Conservation (phyloP, 2,888 invertebrate genomes). For the Meloe dianella region DNA sequence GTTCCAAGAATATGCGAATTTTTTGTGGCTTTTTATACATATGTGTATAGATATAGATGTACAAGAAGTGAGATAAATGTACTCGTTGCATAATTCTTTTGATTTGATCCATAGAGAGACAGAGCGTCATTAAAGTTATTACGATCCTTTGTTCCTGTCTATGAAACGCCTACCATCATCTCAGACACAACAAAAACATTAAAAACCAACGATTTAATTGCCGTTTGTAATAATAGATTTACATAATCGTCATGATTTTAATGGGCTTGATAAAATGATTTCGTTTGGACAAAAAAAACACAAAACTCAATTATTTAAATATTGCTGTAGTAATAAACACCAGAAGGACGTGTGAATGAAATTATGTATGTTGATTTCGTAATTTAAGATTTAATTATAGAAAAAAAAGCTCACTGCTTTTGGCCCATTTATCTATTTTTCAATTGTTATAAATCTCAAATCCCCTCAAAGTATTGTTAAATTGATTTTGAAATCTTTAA, state of each 20-base stretch:
- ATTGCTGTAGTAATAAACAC: neutral
- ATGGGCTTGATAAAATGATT: neutral
- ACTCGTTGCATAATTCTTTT: neutral
- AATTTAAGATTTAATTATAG: neutral
- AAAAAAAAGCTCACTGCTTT: neutral
- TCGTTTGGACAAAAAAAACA: neutral
- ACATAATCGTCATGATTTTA: neutral
- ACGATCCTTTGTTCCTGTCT: conserved; percentile 3
- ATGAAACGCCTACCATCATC: conserved; percentile 3
- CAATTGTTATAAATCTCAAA: conserved; percentile 1
- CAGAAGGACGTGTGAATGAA: conserved; percentile 7
- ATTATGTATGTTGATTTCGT: neutral
- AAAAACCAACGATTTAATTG: neutral
- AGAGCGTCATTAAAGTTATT: conserved; percentile 7
- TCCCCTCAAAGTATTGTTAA: conserved; percentile 7
- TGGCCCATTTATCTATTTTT: neutral
- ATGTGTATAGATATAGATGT: no score
- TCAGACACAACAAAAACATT: neutral
- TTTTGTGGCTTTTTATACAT: no score
- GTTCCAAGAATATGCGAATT: neutral
- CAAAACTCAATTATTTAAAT: neutral
- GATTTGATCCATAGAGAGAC: neutral
- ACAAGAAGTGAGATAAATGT: neutral
- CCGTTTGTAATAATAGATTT: conserved; percentile 1
- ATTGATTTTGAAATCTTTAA: conserved; percentile 6